Evolutionary conservation across 2,113 vertebrate species (phyloP).

Genomic region (Embiotoca jacksoni): DNA sequence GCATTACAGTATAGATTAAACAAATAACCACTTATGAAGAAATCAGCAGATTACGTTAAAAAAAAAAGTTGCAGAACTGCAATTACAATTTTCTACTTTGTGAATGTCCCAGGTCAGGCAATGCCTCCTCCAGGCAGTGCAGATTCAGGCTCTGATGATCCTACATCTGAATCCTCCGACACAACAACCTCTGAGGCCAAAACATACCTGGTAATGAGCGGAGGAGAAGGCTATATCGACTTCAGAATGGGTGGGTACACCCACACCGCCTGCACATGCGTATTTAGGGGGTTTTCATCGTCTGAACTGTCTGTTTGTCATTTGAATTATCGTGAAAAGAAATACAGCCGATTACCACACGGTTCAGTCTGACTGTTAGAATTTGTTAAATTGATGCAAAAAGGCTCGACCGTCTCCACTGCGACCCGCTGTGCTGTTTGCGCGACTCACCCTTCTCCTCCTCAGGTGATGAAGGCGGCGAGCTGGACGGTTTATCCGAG

Average conservation of each 20-base stretch:
- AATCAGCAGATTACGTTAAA: no score
- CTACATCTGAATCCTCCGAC: slow-evolving; percentile 81
- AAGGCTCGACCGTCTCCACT: no score
- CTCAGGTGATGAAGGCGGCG: slow-evolving; percentile 94
- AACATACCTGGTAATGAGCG: slow-evolving; percentile 94
- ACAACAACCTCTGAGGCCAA: slow-evolving; percentile 86
- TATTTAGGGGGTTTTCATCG: no score
- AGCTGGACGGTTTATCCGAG: slow-evolving; percentile 88
- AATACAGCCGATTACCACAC: not conserved
- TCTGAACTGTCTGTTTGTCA: no score
- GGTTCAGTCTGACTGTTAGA: no score
- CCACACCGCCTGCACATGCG: not conserved
- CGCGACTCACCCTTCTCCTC: slow-evolving; percentile 33
- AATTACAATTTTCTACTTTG: no score
- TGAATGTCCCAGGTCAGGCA: slow-evolving; percentile 73
- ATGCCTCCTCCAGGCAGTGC: slow-evolving; percentile 76
- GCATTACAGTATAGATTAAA: no score
- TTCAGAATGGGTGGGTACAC: slow-evolving; percentile 93
- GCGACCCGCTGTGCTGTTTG: not conserved
- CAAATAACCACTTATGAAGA: no score
- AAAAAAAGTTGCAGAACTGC: no score
- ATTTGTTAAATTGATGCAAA: no score
- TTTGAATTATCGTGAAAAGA: not conserved
- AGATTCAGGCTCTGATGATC: slow-evolving; percentile 86
- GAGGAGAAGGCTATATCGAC: slow-evolving; percentile 97